Evolutionary conservation across 2,888 invertebrate genomes (phyloP), one percentile per base, ranked within the genome.

Genomic region (Lochmaea capreae): DNA sequence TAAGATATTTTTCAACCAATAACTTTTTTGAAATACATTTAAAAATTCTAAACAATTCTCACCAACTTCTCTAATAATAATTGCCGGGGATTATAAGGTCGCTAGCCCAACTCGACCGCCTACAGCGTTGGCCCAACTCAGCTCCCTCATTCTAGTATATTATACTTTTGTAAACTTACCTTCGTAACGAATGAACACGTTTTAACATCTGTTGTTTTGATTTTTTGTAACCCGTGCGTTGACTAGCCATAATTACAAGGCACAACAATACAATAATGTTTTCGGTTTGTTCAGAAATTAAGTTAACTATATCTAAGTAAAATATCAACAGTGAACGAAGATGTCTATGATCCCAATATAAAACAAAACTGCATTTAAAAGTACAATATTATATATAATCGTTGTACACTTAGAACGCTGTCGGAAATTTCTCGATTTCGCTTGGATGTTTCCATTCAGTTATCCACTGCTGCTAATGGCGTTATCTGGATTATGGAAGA

Each of bases 211-310:
- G 43, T 46, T 46, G 11, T 46, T 46, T 46, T 46, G 46, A 46
- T 46, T 4, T 46, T 46, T 46, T 46, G 46, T 12, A 12, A 46
- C 46, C 46, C 46, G 54, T 54, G 10, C 16, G 54, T 54, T 54
- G 54, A 9, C 54, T 54, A 54, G 16, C 54, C 54, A 54, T 54
- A n/a, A 16, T 33, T 54, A 54, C 54, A 54, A 54, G 54, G 54
- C 54, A 54, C 54, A 18, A 16, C 18, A 18, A 54, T 54, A 54
- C n/a, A 54, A 54, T 54, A 54, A 54, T 18, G 18, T 18, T 54
- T 54, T 49, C 33, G 33, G 33, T 33, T 52, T 52, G 3, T 16
- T 52, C 14, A 54, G 54, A 54, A 54, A 54, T 54, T 10, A 18
- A 54, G 16, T 54, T 33, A 46, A 1, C 12, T 12, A 46, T 46